A percentile compares a stretch with the other conserved stretches of the same genome.
Evolutionary conservation across 2,113 vertebrate species (phyloP).

Genomic region (Xerus inauris): DNA sequence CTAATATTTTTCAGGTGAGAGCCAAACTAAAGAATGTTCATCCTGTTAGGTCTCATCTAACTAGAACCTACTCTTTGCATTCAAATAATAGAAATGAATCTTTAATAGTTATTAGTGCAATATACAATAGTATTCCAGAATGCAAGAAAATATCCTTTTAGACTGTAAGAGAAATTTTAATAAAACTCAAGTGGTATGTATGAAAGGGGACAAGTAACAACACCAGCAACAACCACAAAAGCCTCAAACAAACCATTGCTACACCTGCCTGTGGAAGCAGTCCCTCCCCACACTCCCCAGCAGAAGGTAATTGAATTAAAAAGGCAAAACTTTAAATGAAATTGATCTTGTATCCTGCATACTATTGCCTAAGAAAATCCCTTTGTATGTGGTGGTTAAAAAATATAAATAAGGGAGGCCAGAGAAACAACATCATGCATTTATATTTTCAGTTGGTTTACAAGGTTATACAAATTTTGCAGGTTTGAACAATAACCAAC

Average conservation of each 20-base stretch:
- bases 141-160: not conserved
- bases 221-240: not conserved
- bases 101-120: conserved; percentile 1
- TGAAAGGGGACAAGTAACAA: not conserved
- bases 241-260: not conserved
- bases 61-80: not conserved
- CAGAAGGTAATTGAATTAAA: conserved; percentile 44
- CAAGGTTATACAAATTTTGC: not conserved
- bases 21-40: not conserved
- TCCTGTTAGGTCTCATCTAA: not conserved
- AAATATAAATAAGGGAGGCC: not conserved
- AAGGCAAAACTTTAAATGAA: conserved; percentile 18
- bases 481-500: conserved; percentile 3
- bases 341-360: not conserved
- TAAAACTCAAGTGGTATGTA: not conserved
- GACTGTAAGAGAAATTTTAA: conserved; percentile 38
- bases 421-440: not conserved
- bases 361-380: not conserved
- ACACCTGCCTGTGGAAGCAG: not conserved
- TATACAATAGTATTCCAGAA: not conserved
- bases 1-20: not conserved
- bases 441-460: conserved; percentile 24
- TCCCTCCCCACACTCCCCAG: not conserved
- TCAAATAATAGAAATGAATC: not conserved
- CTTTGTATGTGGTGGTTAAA: not conserved